Evolutionary conservation across 2,797 vertebrate species (phyloP), one percentile per base, ranked within the genome.

Genomic region (Phrynocephalus vlangalii): DNA sequence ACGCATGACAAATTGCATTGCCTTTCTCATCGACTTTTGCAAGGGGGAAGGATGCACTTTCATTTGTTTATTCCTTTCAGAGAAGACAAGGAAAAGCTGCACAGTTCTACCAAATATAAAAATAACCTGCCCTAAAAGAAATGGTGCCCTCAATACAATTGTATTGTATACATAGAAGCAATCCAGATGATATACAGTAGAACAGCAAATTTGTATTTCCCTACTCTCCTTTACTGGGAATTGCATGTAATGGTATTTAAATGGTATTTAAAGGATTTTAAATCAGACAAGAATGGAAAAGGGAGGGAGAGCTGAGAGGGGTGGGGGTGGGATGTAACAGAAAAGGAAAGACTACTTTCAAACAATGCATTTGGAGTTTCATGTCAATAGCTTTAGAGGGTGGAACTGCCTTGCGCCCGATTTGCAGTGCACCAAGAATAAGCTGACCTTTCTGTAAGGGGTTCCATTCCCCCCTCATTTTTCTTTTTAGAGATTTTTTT

Each of bases 1-100:
- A 95, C 91, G 96, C 97, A 97, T 97, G 95, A 96, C 95, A 95
- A 94, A 96, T 96, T 95, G 94, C 93, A 88, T 92, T 94, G 94
- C 73, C n/a, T 96, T 97, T 96, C 92, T 96, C 95, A 94, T 92
- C 94, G 95, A 96, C 94, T 91, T 82, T 82, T 94, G 86, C 16
- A 88, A 48, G 92, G 18, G 81, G 84, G 93, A 96, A 95, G 83
- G 94, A 95, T 93, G 90, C 48, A 3, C 93, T 94, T 94, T 80
- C n/a, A 18, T 73, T 80, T 70, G n/a, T 87, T 70, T 15, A 6
- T 22, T 22, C 78, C 63, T 85, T 81, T 67, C 5, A 81, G 83
- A 88, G 60, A 82, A 88, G 86, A 30, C 56, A 79, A 81, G 89
- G 93, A 95, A 95, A 94, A 96, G 94, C 93, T 91, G 90, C 93